A percentile compares a stretch with the other conserved stretches of the same genome.
Conservation (phyloP, 1,140 invertebrate species). For the Drosophila sucinea region DNA sequence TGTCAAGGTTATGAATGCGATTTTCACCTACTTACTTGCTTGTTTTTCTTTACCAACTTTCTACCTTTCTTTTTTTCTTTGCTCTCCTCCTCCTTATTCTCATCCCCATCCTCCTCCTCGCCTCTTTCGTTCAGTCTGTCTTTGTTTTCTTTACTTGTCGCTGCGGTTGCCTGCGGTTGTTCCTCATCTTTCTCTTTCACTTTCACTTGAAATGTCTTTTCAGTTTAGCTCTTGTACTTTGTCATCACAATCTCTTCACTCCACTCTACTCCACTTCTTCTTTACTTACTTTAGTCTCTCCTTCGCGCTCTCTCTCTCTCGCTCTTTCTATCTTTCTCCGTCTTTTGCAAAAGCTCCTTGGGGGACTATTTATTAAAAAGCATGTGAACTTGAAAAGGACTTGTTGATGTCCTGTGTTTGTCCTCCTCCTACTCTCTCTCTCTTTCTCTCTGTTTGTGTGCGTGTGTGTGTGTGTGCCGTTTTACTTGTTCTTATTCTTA, state of each 20-base stretch:
- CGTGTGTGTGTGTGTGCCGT: conserved; percentile 26
- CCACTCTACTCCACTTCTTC: not conserved
- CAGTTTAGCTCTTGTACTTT: conserved; percentile 55
- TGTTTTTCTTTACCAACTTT: conserved; percentile 14
- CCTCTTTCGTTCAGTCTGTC: conserved; percentile 16
- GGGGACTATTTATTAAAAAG: conserved; percentile 81
- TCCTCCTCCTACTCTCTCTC: not conserved
- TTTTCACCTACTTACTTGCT: conserved; percentile 65
- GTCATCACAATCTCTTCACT: conserved; percentile 18
- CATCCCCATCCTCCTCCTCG: not conserved
- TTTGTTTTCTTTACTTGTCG: conserved; percentile 32
- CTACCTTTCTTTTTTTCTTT: conserved; percentile 23
- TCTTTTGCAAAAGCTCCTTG: conserved; percentile 68
- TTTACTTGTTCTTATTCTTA: conserved; percentile 17
- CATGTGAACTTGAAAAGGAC: conserved; percentile 81
- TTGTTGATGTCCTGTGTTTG: conserved; percentile 65
- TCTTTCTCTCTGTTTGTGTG: conserved; percentile 23
- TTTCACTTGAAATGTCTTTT: conserved; percentile 39
- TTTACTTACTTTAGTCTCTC: not conserved
- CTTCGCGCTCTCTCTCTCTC: not conserved
- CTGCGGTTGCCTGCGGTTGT: conserved; percentile 64
- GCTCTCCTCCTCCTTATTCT: no score
- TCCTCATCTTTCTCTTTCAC: conserved; percentile 63
- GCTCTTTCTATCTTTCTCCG: conserved; percentile 22
- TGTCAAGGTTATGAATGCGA: conserved; percentile 71